Evolutionary conservation across 1,140 invertebrate species (phyloP).

Genomic region (Bombus picipes): DNA sequence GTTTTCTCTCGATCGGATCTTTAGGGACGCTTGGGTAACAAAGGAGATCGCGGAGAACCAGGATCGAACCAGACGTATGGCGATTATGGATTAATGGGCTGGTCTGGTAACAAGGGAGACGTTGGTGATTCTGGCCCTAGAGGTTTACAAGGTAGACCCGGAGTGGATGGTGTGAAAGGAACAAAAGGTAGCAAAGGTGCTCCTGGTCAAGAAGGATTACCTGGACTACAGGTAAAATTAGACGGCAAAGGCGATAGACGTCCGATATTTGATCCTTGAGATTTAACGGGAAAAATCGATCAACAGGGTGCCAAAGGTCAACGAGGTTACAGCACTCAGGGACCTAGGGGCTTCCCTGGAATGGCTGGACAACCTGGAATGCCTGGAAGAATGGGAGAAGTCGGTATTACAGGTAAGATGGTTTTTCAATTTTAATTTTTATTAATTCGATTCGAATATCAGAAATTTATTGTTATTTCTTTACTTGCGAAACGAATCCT

Average conservation of each 20-base stretch:
- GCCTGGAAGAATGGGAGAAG: slow-evolving; percentile 80
- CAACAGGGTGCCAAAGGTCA: slow-evolving; percentile 77
- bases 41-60: slow-evolving; percentile 82
- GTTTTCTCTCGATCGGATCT: neutral
- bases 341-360: slow-evolving; percentile 79
- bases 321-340: slow-evolving; percentile 79
- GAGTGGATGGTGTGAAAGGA: slow-evolving; percentile 82
- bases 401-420: slow-evolving; percentile 79
- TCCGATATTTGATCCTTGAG: neutral
- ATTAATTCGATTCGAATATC: neutral
- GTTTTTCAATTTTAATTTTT: neutral
- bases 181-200: slow-evolving; percentile 83
- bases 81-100: slow-evolving; percentile 77
- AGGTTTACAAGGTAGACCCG: slow-evolving; percentile 80
- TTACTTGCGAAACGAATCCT: too few relatives aligned
- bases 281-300: slow-evolving; percentile 19
- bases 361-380: slow-evolving; percentile 80
- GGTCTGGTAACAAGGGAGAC: slow-evolving; percentile 74
- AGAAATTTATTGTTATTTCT: too few relatives aligned
- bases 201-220: slow-evolving; percentile 73
- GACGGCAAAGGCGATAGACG: too few relatives aligned
- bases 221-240: slow-evolving; percentile 72
- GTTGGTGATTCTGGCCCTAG: slow-evolving; percentile 74
- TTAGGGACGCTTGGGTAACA: slow-evolving; percentile 74
- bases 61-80: slow-evolving; percentile 77